phyloP scores from a whole-genome alignment of 2,888 invertebrate species.

The Abscondita cerata region DNA sequence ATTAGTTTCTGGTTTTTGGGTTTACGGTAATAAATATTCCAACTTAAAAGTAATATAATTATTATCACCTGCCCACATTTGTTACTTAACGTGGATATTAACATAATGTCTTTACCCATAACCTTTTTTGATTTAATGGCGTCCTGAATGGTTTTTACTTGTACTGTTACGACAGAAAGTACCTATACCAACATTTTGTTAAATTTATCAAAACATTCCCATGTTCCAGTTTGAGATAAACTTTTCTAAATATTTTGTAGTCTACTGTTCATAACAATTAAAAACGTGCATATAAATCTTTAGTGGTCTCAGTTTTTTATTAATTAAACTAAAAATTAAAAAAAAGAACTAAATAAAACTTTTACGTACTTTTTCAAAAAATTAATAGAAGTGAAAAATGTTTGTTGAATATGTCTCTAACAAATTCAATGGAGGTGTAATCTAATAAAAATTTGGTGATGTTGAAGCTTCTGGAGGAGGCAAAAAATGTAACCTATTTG shows the following conservation, averaged over 20 bases:
- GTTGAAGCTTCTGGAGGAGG: too few species aligned
- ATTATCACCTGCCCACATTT: too few species aligned
- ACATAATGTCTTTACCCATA: constrained; percentile 78
- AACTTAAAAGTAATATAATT: constrained; percentile 55
- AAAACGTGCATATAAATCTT: constrained; percentile 97
- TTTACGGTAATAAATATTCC: constrained; percentile 98
- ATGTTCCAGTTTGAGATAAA: constrained; percentile 92
- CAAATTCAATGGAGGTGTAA: too few species aligned
- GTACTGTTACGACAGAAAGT: constrained; percentile 93
- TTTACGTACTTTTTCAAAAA: too few species aligned
- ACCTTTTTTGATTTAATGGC: constrained; percentile 84
- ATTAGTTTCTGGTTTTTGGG: constrained; percentile 91
- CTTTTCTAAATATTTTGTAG: constrained; percentile 95
- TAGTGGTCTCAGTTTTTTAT: constrained; percentile 96
- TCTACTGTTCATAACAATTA: constrained; percentile 97
- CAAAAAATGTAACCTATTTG: too few species aligned
- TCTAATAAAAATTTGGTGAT: too few species aligned
- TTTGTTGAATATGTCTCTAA: too few species aligned
- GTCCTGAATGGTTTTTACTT: constrained; percentile 86
- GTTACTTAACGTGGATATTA: constrained; percentile 70
- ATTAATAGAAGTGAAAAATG: too few species aligned
- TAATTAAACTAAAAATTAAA: too few species aligned
- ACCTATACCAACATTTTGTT: constrained; percentile 96
- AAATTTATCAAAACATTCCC: constrained; percentile 98
- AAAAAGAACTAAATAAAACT: too few species aligned